phyloP scores from a whole-genome alignment of 2,113 vertebrate species.

The Oryzias javanicus region DNA sequence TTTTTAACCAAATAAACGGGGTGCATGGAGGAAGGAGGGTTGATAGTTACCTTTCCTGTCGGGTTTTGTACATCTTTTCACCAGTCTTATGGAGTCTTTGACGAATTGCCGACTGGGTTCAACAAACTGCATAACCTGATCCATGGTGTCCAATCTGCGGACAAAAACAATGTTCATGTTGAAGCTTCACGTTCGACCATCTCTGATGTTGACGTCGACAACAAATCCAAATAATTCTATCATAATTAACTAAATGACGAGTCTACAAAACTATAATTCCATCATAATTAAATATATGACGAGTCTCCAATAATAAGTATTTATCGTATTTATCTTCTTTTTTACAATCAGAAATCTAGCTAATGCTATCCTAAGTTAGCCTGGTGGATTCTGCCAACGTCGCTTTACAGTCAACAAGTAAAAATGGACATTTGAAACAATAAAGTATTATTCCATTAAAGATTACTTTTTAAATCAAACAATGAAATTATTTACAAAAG shows the following conservation, averaged over 20 bases:
- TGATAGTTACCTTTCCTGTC: slow-evolving; percentile 89
- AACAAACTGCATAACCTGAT: slow-evolving; percentile 98
- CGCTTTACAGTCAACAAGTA: neutral
- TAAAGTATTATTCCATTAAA: too few relatives aligned
- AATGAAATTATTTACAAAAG: neutral
- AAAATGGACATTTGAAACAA: too few relatives aligned
- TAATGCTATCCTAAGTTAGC: too few relatives aligned
- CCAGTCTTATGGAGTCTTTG: slow-evolving; percentile 97
- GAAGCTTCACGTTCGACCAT: neutral
- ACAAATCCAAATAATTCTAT: neutral
- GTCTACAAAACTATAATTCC: too few relatives aligned
- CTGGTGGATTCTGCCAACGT: neutral
- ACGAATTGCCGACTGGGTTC: slow-evolving; percentile 97
- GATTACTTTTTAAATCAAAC: neutral
- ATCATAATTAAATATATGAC: too few relatives aligned
- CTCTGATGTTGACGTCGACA: slow-evolving; percentile 43
- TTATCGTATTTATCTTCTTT: too few relatives aligned
- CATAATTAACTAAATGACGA: too few relatives aligned
- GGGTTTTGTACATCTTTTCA: slow-evolving; percentile 98
- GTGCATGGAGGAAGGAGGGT: neutral
- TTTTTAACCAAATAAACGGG: neutral
- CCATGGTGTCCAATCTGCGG: slow-evolving; percentile 77
- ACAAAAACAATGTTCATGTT: neutral
- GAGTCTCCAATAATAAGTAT: too few relatives aligned
- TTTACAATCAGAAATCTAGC: too few relatives aligned